Evolutionary conservation across 2,888 invertebrate genomes (phyloP).

Genomic region (Heliconius aoede): DNA sequence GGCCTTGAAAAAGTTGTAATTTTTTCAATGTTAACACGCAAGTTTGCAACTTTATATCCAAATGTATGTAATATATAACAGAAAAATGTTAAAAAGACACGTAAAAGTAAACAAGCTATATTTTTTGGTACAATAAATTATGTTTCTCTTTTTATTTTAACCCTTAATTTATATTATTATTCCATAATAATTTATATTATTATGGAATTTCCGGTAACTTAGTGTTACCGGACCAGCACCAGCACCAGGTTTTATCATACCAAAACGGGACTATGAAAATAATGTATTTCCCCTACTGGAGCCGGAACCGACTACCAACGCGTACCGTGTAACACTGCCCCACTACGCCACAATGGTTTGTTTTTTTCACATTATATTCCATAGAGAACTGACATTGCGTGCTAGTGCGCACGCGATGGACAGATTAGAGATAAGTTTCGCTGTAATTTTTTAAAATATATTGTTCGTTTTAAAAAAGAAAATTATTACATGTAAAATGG

Average conservation of each 20-base stretch:
- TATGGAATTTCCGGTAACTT: too few relatives aligned
- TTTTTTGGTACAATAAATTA: too few relatives aligned
- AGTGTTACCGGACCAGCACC: too few relatives aligned
- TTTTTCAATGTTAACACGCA: slow-evolving; percentile 18
- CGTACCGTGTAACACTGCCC: neutral
- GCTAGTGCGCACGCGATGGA: slow-evolving; percentile 34
- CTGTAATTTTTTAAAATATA: slow-evolving; percentile 23
- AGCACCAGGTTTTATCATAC: too few relatives aligned
- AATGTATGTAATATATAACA: neutral
- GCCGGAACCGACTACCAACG: neutral
- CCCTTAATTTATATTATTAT: too few relatives aligned
- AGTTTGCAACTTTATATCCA: neutral
- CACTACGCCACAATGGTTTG: neutral
- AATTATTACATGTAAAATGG: slow-evolving; percentile 14
- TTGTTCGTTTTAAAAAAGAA: slow-evolving; percentile 19
- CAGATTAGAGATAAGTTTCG: slow-evolving; percentile 30
- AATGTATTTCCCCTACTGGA: neutral
- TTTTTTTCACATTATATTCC: slow-evolving; percentile 10
- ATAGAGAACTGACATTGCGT: slow-evolving; percentile 30
- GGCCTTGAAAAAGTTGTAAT: slow-evolving; percentile 4
- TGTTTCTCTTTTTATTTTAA: too few relatives aligned
- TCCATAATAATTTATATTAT: too few relatives aligned
- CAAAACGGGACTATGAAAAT: neutral
- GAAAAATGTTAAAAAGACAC: too few relatives aligned
- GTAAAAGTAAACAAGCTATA: too few relatives aligned